These are phyloP conservation scores for Tetragonula clypearis DNA, from an alignment of 1,140 invertebrate species.

Conservation along the genomic window DNA sequence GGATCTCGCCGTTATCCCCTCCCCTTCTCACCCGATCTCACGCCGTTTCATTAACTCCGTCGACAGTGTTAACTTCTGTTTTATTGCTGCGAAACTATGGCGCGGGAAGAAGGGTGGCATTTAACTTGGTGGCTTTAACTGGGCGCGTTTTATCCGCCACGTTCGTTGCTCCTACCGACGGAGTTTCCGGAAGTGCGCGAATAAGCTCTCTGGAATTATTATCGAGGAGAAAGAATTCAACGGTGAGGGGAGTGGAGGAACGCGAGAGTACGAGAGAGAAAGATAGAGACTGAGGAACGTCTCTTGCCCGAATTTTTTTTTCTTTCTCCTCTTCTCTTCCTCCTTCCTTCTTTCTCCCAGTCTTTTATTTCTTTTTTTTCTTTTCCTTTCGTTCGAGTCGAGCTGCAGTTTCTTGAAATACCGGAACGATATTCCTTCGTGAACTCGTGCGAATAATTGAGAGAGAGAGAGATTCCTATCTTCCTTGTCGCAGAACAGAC, in stretches of 20 bases:
- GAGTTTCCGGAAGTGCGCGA: slow-evolving; percentile 32
- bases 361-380: not conserved
- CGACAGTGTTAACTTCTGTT: slow-evolving; percentile 54
- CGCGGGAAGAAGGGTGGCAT: slow-evolving; percentile 46
- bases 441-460: slow-evolving; percentile 64
- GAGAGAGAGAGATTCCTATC: slow-evolving; percentile 8
- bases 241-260: not conserved
- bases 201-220: slow-evolving; percentile 65
- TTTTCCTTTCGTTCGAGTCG: not conserved
- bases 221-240: slow-evolving; percentile 49
- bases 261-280: not conserved
- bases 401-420: slow-evolving; percentile 50
- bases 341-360: too few relatives aligned
- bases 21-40: not conserved
- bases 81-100: slow-evolving; percentile 30
- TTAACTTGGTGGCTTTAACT: slow-evolving; percentile 53
- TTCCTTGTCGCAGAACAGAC: not conserved
- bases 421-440: slow-evolving; percentile 44
- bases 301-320: not conserved
- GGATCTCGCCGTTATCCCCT: not conserved
- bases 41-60: slow-evolving; percentile 52
- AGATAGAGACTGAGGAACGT: not conserved
- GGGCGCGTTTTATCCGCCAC: slow-evolving; percentile 51
- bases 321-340: too few relatives aligned
- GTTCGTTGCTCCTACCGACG: slow-evolving; percentile 40